Evolutionary conservation across 2,113 vertebrate genomes (phyloP).

Genomic region (Candoia aspera): DNA sequence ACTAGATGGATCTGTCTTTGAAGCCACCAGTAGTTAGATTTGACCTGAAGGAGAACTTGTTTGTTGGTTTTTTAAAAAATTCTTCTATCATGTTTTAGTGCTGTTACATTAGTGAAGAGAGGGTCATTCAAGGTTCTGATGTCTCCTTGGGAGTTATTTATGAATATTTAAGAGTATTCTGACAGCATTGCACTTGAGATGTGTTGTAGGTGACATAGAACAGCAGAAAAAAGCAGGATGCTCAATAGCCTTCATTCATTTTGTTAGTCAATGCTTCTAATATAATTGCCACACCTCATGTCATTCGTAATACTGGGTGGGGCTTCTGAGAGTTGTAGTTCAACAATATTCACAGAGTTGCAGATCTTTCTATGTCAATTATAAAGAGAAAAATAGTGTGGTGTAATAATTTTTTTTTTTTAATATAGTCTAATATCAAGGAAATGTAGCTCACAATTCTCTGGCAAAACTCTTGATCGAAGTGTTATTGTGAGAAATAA

Average conservation of each 20-base stretch:
- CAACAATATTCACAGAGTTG: background rate
- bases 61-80: rapidly evolving
- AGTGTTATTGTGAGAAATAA: background rate
- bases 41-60: background rate
- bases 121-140: background rate
- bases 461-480: background rate
- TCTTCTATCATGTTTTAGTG: background rate
- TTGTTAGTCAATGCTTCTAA: background rate
- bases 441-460: background rate
- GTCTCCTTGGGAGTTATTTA: background rate
- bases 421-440: background rate
- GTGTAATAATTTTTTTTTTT: background rate
- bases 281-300: background rate
- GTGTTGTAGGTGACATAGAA: background rate
- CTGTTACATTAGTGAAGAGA: background rate
- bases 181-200: background rate
- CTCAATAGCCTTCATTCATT: background rate
- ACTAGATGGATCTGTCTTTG: background rate
- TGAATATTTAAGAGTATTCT: background rate
- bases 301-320: background rate
- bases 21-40: background rate
- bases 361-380: background rate
- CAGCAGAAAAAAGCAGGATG: background rate
- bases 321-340: background rate
- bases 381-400: background rate